These are phyloP conservation scores for Rhinophrynus dorsalis DNA, from an alignment of 2,797 vertebrate species.

Conservation along the genomic window DNA sequence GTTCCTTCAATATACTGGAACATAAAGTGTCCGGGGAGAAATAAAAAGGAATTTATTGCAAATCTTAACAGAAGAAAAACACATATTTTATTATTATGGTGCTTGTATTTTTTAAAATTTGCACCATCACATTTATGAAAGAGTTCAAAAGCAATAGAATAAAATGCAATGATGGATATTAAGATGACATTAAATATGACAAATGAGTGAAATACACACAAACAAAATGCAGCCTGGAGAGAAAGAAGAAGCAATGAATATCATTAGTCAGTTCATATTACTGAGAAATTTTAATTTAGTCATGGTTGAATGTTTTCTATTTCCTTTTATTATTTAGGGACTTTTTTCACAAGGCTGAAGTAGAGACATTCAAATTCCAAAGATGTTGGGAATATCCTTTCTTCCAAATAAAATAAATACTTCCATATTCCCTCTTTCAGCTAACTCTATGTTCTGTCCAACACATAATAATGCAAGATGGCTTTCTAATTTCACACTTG, in stretches of 20 bases:
- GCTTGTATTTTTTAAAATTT: slow-evolving; percentile 19
- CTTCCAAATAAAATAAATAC: slow-evolving; percentile 55
- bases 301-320: slow-evolving; percentile 59
- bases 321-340: slow-evolving; percentile 53
- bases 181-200: slow-evolving; percentile 24
- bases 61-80: slow-evolving; percentile 11
- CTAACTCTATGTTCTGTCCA: slow-evolving; percentile 54
- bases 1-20: neutral
- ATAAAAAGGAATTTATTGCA: slow-evolving; percentile 5
- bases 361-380: slow-evolving; percentile 55
- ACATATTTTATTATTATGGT: slow-evolving; percentile 21
- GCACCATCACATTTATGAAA: slow-evolving; percentile 24
- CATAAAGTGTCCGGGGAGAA: neutral
- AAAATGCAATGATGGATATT: slow-evolving; percentile 42
- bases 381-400: slow-evolving; percentile 54
- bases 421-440: slow-evolving; percentile 52
- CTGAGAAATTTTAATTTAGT: slow-evolving; percentile 57
- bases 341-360: slow-evolving; percentile 39
- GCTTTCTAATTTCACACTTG: slow-evolving; percentile 67
- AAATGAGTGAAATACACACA: slow-evolving; percentile 21
- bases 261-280: slow-evolving; percentile 51
- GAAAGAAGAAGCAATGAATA: slow-evolving; percentile 46
- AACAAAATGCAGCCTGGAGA: slow-evolving; percentile 26
- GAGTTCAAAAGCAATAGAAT: neutral
- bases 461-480: slow-evolving; percentile 53